Percentiles rank a stretch among this genome's conserved stretches.
phyloP scores from a whole-genome alignment of 2,888 invertebrate species.

The Elegia similella region DNA sequence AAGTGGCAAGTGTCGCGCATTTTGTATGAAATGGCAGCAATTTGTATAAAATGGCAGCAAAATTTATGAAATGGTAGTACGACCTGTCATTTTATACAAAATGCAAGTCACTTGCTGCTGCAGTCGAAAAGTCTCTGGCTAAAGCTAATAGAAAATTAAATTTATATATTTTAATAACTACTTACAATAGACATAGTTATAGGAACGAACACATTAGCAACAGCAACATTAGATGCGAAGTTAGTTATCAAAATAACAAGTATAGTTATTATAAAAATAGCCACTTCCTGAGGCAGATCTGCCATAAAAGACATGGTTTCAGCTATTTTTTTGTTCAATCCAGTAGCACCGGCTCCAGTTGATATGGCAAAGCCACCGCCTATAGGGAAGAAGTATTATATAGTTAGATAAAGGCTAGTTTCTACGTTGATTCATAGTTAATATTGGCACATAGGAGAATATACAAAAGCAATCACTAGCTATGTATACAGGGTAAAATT shows the following conservation, averaged over 20 bases:
- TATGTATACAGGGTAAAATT: too few relatives aligned
- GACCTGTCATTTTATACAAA: too few relatives aligned
- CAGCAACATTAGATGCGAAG: constrained; percentile 62
- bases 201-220: constrained; percentile 58
- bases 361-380: constrained; percentile 66
- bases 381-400: constrained; percentile 27
- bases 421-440: too few relatives aligned
- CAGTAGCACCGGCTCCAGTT: constrained; percentile 49
- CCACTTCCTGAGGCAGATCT: constrained; percentile 39
- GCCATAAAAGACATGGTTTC: constrained; percentile 35
- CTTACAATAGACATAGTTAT: constrained; percentile 63
- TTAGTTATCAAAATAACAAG: constrained; percentile 59
- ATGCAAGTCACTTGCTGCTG: too few relatives aligned
- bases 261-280: constrained; percentile 50
- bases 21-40: too few relatives aligned
- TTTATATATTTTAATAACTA: constrained; percentile 1
- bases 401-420: too few relatives aligned
- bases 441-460: too few relatives aligned
- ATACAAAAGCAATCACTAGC: neutral
- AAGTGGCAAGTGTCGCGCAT: too few relatives aligned
- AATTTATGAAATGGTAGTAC: too few relatives aligned
- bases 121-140: too few relatives aligned
- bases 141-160: too few relatives aligned
- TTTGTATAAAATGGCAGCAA: too few relatives aligned
- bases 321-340: constrained; percentile 56